Conservation (phyloP, 1,140 invertebrate species). For the Sycophila sp. region DNA sequence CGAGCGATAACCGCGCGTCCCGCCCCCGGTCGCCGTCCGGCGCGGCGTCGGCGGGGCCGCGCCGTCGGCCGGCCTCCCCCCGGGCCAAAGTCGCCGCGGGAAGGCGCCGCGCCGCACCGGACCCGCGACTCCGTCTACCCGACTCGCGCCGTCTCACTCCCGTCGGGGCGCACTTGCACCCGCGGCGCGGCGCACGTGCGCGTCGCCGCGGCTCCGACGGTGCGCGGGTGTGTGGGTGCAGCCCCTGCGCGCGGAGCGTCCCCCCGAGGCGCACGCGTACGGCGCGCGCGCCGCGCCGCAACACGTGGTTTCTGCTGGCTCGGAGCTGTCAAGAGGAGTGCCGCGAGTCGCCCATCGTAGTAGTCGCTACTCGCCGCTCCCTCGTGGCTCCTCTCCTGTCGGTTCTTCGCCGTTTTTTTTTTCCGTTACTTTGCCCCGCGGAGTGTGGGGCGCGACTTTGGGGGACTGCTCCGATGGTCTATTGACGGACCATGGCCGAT, state of each 20-base stretch:
- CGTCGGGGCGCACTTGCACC: too few relatives aligned
- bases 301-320: conserved; percentile 30
- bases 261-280: conserved; percentile 29
- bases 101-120: not conserved
- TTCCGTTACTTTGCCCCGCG: not conserved
- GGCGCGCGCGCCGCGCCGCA: conserved; percentile 26
- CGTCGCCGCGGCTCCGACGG: too few relatives aligned
- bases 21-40: not conserved
- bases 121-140: not conserved
- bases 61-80: not conserved
- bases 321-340: conserved; percentile 12
- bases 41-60: not conserved
- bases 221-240: not conserved
- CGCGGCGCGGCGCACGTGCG: not conserved
- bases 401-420: not conserved
- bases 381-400: not conserved
- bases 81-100: not conserved
- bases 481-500: conserved; percentile 19
- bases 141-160: too few relatives aligned
- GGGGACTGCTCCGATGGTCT: too few relatives aligned
- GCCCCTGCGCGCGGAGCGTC: not conserved
- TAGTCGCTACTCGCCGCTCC: not conserved
- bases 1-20: not conserved
- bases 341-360: too few relatives aligned
- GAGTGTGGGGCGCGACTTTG: not conserved